Base-by-base conservation (phyloP, 1,140 invertebrate genomes). In the Meloidogyne hapla region DNA sequence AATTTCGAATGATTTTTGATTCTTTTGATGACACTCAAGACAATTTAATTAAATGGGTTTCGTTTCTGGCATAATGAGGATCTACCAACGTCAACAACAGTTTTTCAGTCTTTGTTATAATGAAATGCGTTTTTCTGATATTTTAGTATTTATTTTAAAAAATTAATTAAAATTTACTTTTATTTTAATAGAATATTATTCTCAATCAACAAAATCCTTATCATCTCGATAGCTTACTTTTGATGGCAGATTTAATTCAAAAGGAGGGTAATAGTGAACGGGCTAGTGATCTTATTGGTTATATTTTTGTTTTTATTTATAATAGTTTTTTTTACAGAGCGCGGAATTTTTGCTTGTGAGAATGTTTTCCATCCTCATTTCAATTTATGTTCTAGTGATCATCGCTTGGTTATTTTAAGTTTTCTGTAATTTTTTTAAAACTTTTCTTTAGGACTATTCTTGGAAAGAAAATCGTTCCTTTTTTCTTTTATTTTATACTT, bases 311-410 rank as follows among this genome's bases (percentile, higher is more conserved):
- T 13, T 69, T 79, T 28, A 2, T 48, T 8, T 40, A 80, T 21
- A 75, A 13, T 80, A 21, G n/a, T 45, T 69, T 80, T 64, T 69
- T 70, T 81, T 81, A 76, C 15, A 82, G 81, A 83, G 25, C 48
- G 72, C 18, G 81, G 84, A 13, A n/a, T 82, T 23, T 78, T 67
- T 63, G 79, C 82, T 18, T 33, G 80, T 26, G 81, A 83, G 65
- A 66, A 18, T 40, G 65, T 64, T 38, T 81, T 81, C 40, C 75
- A 61, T 6, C 65, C 74, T n/a, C 72, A 40, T 40, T 82, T 82
- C 64, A 61, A 83, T 13, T n/a, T 77, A 0, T 62, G 81, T 33
- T 82, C 76, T 18, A 70, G 72, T 9, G 42, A 80, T n/a, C 68
- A 75, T 64, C 79, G 74, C 26, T 72, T 82, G 45, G 67, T 73